Evolutionary conservation across 2,888 invertebrate species (phyloP).

Genomic region (Amiota mariae): DNA sequence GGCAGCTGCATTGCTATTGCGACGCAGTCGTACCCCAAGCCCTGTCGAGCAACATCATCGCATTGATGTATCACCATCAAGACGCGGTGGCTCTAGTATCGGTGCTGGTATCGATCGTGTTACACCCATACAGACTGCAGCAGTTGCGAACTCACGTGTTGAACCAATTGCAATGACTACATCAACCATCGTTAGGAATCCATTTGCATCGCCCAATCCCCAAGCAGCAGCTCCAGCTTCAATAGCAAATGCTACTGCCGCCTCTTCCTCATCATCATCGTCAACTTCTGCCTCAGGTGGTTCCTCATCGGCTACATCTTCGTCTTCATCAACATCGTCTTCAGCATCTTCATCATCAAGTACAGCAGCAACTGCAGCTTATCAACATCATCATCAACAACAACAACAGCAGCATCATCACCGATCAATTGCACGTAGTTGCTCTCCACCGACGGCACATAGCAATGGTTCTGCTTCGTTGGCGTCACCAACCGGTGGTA

Average conservation of each 20-base stretch:
- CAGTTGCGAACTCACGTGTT: not conserved
- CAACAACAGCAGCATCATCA: conserved; percentile 37
- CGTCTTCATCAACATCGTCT: conserved; percentile 32
- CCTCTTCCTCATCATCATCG: conserved; percentile 42
- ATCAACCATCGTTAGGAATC: conserved; percentile 71
- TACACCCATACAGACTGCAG: conserved; percentile 32
- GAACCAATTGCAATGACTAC: conserved; percentile 64
- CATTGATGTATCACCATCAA: conserved; percentile 41
- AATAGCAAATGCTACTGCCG: conserved; percentile 34
- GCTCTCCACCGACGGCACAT: conserved; percentile 56
- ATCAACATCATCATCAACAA: conserved; percentile 35
- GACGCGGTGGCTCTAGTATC: not conserved
- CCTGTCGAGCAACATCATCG: conserved; percentile 39
- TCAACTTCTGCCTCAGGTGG: conserved; percentile 38
- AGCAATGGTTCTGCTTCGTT: conserved; percentile 52
- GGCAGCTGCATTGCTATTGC: not conserved
- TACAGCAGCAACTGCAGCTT: not conserved
- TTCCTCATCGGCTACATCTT: conserved; percentile 27
- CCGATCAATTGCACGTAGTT: conserved; percentile 55
- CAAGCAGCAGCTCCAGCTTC: conserved; percentile 42
- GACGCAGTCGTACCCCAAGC: conserved; percentile 45
- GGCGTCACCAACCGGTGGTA: conserved; percentile 50
- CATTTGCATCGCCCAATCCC: conserved; percentile 71
- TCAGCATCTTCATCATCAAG: conserved; percentile 4
- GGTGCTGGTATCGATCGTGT: conserved; percentile 47